Conservation (phyloP, 2,797 vertebrate species). For the Limnodromus scolopaceus region DNA sequence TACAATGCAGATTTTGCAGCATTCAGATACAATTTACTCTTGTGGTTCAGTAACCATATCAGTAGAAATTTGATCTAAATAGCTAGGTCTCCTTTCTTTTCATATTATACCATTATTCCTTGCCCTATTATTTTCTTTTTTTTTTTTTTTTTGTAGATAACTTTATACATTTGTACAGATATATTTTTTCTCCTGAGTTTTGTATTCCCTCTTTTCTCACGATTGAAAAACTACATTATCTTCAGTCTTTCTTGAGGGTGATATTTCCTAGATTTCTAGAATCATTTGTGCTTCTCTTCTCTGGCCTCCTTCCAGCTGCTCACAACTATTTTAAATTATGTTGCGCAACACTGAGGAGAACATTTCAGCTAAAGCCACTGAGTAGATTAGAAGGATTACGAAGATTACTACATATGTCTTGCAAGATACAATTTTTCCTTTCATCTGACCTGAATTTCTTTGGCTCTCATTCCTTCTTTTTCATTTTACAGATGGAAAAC, state of each 20-base stretch:
- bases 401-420: neutral
- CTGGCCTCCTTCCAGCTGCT: neutral
- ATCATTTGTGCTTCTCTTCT: neutral
- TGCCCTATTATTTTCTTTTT: neutral
- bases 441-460: constrained; percentile 21
- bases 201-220: neutral
- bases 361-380: neutral
- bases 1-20: neutral
- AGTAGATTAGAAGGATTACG: constrained; percentile 37
- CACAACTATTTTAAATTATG: neutral
- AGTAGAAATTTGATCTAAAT: neutral
- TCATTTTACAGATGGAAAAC: constrained; percentile 2
- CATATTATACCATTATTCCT: neutral
- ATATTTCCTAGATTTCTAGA: neutral
- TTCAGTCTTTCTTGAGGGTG: neutral
- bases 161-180: neutral
- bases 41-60: neutral
- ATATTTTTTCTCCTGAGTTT: neutral
- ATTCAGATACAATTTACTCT: neutral
- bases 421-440: constrained; percentile 13
- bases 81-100: neutral
- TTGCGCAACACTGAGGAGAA: neutral
- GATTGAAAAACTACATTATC: neutral
- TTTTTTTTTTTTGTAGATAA: rapidly evolving
- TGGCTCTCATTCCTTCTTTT: neutral